Conservation (phyloP, 2,797 vertebrate genomes). For the Artibeus jamaicensis region DNA sequence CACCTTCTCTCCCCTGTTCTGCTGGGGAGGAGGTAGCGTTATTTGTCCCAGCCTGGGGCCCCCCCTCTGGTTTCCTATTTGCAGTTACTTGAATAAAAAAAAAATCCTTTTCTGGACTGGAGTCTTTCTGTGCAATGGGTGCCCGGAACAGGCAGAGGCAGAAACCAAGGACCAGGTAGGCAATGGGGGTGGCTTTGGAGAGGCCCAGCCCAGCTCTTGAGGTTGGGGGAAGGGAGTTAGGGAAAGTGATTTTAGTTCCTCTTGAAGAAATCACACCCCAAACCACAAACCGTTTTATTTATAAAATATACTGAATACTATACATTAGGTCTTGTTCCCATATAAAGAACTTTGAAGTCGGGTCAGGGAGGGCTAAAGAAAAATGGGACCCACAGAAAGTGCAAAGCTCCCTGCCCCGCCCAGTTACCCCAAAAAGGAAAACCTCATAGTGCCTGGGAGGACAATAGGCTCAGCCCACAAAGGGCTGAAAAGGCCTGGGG, state of each 20-base stretch:
- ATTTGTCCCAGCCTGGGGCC: slow-evolving; percentile 71
- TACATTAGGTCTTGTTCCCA: slow-evolving; percentile 44
- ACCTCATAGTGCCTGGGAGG: neutral
- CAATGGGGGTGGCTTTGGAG: neutral
- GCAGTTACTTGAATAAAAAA: slow-evolving; percentile 88
- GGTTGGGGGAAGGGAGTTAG: fast-evolving
- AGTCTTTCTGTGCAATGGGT: neutral
- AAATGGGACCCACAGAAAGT: neutral
- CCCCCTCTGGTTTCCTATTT: slow-evolving; percentile 82
- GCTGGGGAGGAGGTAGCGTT: slow-evolving; percentile 34
- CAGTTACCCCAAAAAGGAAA: neutral
- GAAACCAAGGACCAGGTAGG: neutral
- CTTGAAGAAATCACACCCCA: neutral
- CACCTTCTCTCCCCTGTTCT: slow-evolving; percentile 20
- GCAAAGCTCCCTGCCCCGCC: neutral
- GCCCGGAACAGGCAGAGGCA: neutral
- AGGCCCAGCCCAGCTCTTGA: no score
- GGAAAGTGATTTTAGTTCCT: neutral
- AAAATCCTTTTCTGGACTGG: slow-evolving; percentile 80
- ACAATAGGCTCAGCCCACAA: neutral
- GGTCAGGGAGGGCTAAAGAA: neutral
- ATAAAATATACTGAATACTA: slow-evolving; percentile 66
- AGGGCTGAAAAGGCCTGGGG: neutral
- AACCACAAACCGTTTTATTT: slow-evolving; percentile 76
- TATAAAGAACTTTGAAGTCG: neutral